Evolutionary conservation across 2,888 invertebrate species (phyloP), one percentile per base, ranked within the genome.

Genomic region (Epirrita christyi): DNA sequence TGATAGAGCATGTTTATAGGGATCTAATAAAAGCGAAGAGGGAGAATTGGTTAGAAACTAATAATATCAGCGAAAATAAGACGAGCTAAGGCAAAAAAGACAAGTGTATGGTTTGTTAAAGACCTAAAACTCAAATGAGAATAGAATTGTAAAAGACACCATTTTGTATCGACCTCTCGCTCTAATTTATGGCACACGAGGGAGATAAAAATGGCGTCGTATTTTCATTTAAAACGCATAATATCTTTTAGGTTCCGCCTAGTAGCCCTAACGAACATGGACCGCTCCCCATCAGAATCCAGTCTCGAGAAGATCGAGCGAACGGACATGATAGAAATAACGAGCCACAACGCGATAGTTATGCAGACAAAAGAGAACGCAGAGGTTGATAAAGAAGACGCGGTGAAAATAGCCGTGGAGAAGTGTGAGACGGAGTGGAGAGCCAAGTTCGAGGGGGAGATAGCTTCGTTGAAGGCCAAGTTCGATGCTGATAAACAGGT

Each of bases 271-370:
- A 94, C 94, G 8, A 94, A 94, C 44, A 95, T 96, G 93, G 95
- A 96, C 68, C 92, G 95, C 37, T 96, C 96, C 53, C 96, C 96
- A 0, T 96, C 96, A 6, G 96, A 97, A 68, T 94, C 94, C 1
- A 96, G 95, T 76, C 86, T 96, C 5, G 97, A 97, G 73, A 96
- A 95, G 82, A 94, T 95, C 14, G 96, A 96, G 82, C 93, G 94
- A 3, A 92, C 93, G 0, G 95, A 94, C 70, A 90, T 94, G 63
- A 94, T 94, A 68, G 94, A 94, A 70, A 85, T 95, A 34, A 80
- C 90, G 3, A 94, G 92, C 61, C 95, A 95, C 74, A 95, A 96
- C 68, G 92, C 94, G 0, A 94, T 95, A 40, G 80, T 96, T 21
- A 92, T 93, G 64, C 95, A 96, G 75, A 93, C 95, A 29, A 95